Percentiles rank a stretch among this genome's conserved stretches.
Conservation (phyloP, 1,140 invertebrate species). For the Tyrophagus putrescentiae region DNA sequence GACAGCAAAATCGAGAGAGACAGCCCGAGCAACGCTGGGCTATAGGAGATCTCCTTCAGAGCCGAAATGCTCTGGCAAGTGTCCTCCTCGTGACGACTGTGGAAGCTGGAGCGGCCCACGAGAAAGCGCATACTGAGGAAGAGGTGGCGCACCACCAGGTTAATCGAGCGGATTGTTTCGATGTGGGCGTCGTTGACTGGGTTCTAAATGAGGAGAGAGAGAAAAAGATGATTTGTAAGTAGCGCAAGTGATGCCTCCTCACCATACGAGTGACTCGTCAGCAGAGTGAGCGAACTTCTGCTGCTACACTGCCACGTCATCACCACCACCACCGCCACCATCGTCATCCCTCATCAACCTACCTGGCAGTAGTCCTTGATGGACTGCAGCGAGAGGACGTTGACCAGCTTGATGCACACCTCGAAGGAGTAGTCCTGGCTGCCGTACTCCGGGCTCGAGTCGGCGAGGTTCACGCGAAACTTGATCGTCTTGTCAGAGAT, state of each 20-base stretch:
- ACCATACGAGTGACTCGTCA: too few relatives aligned
- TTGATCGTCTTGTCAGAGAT: conserved; percentile 9
- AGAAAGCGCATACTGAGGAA: background rate
- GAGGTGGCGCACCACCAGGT: conserved; percentile 2
- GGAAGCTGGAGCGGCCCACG: conserved; percentile 5
- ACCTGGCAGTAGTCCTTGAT: conserved; percentile 8
- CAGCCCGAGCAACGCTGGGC: too few relatives aligned
- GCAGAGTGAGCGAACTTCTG: too few relatives aligned
- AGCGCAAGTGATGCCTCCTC: too few relatives aligned
- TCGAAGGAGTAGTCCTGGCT: conserved; percentile 14
- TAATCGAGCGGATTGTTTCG: background rate
- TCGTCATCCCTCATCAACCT: too few relatives aligned
- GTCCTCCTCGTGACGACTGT: background rate
- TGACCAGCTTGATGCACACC: conserved; percentile 6
- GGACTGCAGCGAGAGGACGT: background rate
- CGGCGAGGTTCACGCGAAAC: background rate
- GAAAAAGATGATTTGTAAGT: too few relatives aligned
- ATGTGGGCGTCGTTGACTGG: conserved; percentile 3
- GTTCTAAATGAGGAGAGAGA: too few relatives aligned
- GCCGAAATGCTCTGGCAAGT: background rate
- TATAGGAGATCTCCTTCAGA: conserved; percentile 12
- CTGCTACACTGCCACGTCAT: too few relatives aligned
- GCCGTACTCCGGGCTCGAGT: background rate
- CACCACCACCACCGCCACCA: too few relatives aligned
- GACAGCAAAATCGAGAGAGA: too few relatives aligned